Conservation (phyloP, 2,888 invertebrate species). For the Augiades crinisus region DNA sequence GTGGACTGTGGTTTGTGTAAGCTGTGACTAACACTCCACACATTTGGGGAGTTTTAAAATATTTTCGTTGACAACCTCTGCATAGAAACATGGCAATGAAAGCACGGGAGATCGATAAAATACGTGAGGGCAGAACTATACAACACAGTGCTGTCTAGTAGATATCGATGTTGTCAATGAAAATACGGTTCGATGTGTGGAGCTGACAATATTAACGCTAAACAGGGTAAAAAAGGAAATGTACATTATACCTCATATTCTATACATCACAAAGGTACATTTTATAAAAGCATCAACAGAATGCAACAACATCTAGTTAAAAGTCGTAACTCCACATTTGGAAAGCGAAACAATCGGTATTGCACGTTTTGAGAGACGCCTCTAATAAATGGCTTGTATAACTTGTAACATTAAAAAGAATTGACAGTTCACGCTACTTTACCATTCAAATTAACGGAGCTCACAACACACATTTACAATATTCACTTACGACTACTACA, state of each 20-base stretch:
- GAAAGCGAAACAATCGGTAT: neutral
- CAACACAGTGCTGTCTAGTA: neutral
- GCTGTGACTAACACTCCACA: too few species aligned
- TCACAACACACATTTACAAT: neutral
- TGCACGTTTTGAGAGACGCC: neutral
- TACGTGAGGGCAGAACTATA: too few species aligned
- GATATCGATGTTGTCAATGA: slow-evolving; percentile 27
- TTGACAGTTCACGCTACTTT: slow-evolving; percentile 6
- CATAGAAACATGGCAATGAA: too few species aligned
- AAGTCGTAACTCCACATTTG: neutral
- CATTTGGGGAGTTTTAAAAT: too few species aligned
- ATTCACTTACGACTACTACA: too few species aligned
- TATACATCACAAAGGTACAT: slow-evolving; percentile 25
- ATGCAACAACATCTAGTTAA: neutral
- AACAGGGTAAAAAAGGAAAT: slow-evolving; percentile 30
- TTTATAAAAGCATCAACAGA: slow-evolving; percentile 29
- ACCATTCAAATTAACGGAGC: neutral
- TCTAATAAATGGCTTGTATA: neutral
- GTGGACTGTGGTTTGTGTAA: too few species aligned
- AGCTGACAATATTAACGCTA: slow-evolving; percentile 39
- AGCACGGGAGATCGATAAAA: too few species aligned
- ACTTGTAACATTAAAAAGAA: neutral
- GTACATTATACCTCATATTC: slow-evolving; percentile 1
- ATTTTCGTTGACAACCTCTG: slow-evolving; percentile 9
- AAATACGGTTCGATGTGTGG: slow-evolving; percentile 23